Evolutionary conservation across 2,888 invertebrate genomes (phyloP).

Genomic region (Pyrocoelia pectoralis): DNA sequence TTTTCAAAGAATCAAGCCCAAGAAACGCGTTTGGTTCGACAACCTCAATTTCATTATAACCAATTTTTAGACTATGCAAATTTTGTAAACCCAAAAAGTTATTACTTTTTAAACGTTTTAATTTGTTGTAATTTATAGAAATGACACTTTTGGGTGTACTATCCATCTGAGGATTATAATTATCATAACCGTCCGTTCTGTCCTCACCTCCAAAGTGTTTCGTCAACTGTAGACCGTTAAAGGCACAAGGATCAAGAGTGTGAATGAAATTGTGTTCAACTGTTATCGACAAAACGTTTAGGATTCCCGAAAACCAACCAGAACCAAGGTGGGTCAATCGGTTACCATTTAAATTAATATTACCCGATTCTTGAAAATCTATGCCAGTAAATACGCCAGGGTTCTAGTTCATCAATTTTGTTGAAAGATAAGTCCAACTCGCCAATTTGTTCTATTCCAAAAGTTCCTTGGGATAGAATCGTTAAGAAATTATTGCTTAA

Average conservation of each 20-base stretch:
- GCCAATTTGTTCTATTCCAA: background rate
- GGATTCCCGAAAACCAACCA: background rate
- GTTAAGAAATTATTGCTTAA: background rate
- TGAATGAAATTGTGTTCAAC: background rate
- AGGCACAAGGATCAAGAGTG: background rate
- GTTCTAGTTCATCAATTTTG: background rate
- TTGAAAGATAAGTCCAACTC: background rate
- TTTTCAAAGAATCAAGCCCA: background rate
- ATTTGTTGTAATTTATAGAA: background rate
- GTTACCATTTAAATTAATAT: background rate
- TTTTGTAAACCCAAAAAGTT: background rate
- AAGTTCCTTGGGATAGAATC: background rate
- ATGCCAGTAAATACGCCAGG: background rate
- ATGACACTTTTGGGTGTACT: background rate
- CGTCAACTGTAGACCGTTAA: background rate
- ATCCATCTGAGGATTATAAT: too few species aligned
- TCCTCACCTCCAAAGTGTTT: too few species aligned
- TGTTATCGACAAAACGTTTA: background rate
- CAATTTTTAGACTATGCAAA: background rate
- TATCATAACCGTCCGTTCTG: too few species aligned
- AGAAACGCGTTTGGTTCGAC: background rate
- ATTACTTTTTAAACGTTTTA: background rate
- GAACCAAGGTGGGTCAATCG: background rate
- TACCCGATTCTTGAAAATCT: background rate
- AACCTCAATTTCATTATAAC: background rate